Evolutionary conservation across 2,797 vertebrate genomes (phyloP).

Genomic region (Anguilla megastoma): DNA sequence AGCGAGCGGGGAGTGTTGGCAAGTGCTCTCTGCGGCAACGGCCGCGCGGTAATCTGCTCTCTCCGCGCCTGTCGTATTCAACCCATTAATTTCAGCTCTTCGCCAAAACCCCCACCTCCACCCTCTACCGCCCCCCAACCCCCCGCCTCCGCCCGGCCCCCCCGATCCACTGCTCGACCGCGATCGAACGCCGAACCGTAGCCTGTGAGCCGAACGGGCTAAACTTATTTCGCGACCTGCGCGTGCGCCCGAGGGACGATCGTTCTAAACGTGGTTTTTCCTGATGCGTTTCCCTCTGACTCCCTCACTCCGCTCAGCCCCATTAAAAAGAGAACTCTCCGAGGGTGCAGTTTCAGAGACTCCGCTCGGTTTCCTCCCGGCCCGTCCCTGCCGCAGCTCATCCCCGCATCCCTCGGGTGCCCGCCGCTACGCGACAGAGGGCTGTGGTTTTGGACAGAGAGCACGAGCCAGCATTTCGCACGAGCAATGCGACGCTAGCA

Average conservation of each 20-base stretch:
- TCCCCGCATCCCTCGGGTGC: not conserved
- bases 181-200: not conserved
- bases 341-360: not conserved
- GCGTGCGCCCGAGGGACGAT: not conserved
- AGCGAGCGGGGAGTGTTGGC: not conserved
- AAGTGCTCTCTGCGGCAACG: not conserved
- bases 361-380: not conserved
- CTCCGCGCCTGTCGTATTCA: not conserved
- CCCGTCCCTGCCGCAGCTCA: not conserved
- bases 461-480: not conserved
- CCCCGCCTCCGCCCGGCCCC: not conserved
- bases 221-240: not conserved
- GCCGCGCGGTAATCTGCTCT: not conserved
- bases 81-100: constrained; percentile 2
- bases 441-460: not conserved
- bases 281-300: not conserved
- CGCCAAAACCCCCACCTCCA: not conserved
- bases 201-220: not conserved
- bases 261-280: not conserved
- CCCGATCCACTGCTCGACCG: not conserved
- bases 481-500: not conserved
- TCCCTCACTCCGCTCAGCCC: too few relatives aligned
- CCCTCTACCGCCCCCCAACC: not conserved
- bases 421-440: not conserved
- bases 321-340: too few relatives aligned